Evolutionary conservation across 2,888 invertebrate species (phyloP).

Genomic region (Luperina testacea): DNA sequence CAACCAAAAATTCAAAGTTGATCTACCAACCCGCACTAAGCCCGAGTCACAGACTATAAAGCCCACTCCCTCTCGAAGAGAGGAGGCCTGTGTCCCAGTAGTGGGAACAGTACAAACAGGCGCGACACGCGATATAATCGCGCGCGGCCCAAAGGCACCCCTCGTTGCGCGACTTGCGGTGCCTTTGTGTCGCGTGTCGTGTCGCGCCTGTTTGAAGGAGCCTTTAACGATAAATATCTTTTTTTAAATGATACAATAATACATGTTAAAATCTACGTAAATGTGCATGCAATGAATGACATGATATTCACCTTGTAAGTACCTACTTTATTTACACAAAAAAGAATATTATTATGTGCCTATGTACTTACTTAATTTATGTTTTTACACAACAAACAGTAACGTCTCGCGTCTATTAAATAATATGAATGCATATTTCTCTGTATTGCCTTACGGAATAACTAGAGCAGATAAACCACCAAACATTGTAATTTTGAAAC

Average conservation of each 20-base stretch:
- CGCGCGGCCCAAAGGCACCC: no score
- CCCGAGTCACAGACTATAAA: no score
- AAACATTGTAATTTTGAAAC: conserved; percentile 21
- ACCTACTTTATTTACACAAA: neutral
- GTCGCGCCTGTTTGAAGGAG: no score
- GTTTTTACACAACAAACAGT: conserved; percentile 15
- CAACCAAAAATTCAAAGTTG: no score
- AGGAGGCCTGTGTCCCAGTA: no score
- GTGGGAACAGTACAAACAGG: no score
- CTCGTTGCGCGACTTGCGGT: no score
- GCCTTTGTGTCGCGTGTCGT: no score
- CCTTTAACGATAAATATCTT: no score
- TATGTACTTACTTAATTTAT: neutral
- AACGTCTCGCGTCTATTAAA: conserved; percentile 23
- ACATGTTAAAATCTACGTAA: neutral
- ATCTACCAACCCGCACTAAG: no score
- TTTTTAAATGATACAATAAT: neutral
- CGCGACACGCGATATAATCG: no score
- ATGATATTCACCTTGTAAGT: conserved; percentile 23
- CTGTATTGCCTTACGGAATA: conserved; percentile 23
- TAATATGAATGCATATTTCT: conserved; percentile 17
- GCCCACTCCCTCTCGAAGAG: no score
- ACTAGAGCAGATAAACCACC: conserved; percentile 43
- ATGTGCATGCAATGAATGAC: neutral
- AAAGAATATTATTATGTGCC: neutral